Evolutionary conservation across 2,888 invertebrate species (phyloP).

Genomic region (Eristalis intricaria): DNA sequence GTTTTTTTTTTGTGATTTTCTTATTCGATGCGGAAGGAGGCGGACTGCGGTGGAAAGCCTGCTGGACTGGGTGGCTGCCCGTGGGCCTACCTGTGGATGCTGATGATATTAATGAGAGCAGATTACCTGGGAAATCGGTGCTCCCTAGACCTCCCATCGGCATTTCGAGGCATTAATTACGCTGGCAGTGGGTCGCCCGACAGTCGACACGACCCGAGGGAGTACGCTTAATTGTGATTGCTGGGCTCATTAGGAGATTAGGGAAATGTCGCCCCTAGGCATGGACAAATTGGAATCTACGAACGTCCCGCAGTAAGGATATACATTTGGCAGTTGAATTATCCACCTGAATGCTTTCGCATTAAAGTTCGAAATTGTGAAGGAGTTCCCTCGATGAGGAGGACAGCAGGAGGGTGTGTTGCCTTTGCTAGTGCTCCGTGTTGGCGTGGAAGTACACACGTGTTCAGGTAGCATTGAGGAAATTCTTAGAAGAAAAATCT

Average conservation of each 20-base stretch:
- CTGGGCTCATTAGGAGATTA: conserved; percentile 28
- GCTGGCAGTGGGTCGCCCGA: neutral
- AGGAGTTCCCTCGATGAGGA: neutral
- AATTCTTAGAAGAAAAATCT: no score
- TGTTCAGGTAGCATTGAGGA: no score
- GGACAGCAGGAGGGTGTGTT: no score
- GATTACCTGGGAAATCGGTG: neutral
- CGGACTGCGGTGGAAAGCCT: no score
- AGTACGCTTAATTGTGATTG: conserved; percentile 28
- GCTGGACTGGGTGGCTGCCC: neutral
- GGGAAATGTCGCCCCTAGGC: conserved; percentile 2
- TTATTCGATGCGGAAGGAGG: no score
- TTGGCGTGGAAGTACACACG: no score
- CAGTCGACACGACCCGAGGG: neutral
- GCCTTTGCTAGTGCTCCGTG: no score
- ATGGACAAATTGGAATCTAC: conserved; percentile 10
- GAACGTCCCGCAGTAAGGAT: neutral
- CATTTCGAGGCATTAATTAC: conserved; percentile 15
- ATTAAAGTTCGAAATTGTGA: neutral
- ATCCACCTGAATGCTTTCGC: neutral
- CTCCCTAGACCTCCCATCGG: neutral
- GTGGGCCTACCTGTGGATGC: neutral
- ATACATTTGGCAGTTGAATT: neutral
- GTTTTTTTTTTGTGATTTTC: neutral
- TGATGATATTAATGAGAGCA: neutral